Evolutionary conservation across 2,113 vertebrate genomes (phyloP).

Genomic region (Stomatorhinus ivindoensis): DNA sequence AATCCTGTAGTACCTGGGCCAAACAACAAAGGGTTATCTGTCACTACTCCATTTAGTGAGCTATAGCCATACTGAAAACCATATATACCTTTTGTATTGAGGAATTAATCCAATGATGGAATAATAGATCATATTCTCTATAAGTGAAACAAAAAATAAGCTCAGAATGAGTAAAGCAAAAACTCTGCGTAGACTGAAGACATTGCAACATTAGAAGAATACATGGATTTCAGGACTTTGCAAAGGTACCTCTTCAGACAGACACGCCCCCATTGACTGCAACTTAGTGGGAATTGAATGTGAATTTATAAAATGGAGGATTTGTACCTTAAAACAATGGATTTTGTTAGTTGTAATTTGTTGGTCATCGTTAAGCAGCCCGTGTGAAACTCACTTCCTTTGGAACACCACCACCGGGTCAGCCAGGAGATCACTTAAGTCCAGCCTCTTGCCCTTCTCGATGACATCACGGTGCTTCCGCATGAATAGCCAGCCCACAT

Average conservation of each 20-base stretch:
- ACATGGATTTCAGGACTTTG: not conserved
- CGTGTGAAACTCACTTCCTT: constrained; percentile 55
- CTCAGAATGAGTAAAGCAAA: not conserved
- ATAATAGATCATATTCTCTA: not conserved
- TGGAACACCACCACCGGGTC: constrained; percentile 65
- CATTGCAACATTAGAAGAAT: not conserved
- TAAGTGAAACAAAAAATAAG: not conserved
- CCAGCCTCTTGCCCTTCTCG: constrained; percentile 62
- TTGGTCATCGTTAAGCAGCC: not conserved
- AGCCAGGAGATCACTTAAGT: constrained; percentile 58
- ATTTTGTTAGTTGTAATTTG: not conserved
- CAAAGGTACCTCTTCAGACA: not conserved
- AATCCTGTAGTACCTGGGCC: constrained; percentile 51
- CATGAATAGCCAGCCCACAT: constrained; percentile 65
- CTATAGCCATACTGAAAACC: constrained; percentile 1
- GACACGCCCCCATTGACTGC: not conserved
- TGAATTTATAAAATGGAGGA: not conserved
- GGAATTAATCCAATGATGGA: not conserved
- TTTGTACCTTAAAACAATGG: not conserved
- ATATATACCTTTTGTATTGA: not conserved
- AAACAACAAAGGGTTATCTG: constrained; percentile 17
- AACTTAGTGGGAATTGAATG: not conserved
- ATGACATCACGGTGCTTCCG: constrained; percentile 64
- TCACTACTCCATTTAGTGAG: not conserved
- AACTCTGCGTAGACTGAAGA: not conserved